Percentiles rank a stretch among this genome's conserved stretches.
Evolutionary conservation across 35 echinoderm and acorn worm species (phyloP).

Genomic region (Apostichopus californicus): DNA sequence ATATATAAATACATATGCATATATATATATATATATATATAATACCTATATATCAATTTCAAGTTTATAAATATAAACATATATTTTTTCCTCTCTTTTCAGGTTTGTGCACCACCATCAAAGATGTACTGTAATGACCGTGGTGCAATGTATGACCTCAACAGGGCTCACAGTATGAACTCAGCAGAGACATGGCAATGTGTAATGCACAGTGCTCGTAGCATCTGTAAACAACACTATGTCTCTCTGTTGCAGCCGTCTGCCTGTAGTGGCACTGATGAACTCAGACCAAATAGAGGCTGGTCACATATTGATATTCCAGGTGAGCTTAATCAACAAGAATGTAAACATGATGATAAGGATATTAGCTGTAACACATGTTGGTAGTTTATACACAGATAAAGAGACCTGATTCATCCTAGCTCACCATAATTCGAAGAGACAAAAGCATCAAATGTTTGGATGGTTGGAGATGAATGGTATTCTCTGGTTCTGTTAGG

Average conservation of each 20-base stretch:
- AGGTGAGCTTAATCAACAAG: constrained; percentile 57
- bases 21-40: neutral
- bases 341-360: neutral
- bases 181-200: constrained; percentile 63
- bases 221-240: constrained; percentile 38
- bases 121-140: constrained; percentile 83
- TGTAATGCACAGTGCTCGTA: constrained; percentile 59
- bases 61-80: too few species aligned
- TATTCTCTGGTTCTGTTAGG: too few species aligned
- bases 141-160: constrained; percentile 59
- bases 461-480: too few species aligned
- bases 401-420: too few species aligned
- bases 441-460: too few species aligned
- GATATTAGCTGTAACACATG: too few species aligned
- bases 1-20: too few species aligned
- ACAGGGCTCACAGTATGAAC: constrained; percentile 48
- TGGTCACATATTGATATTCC: constrained; percentile 96
- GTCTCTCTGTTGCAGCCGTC: constrained; percentile 31
- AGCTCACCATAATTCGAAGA: too few species aligned
- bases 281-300: constrained; percentile 69
- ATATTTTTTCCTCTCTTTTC: neutral
- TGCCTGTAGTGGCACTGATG: constrained; percentile 53
- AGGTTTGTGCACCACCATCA: constrained; percentile 61
- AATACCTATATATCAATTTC: neutral
- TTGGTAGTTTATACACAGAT: too few species aligned